These are phyloP conservation scores for Tethea ocularis DNA, from an alignment of 2,888 invertebrate species.

Conservation along the genomic window DNA sequence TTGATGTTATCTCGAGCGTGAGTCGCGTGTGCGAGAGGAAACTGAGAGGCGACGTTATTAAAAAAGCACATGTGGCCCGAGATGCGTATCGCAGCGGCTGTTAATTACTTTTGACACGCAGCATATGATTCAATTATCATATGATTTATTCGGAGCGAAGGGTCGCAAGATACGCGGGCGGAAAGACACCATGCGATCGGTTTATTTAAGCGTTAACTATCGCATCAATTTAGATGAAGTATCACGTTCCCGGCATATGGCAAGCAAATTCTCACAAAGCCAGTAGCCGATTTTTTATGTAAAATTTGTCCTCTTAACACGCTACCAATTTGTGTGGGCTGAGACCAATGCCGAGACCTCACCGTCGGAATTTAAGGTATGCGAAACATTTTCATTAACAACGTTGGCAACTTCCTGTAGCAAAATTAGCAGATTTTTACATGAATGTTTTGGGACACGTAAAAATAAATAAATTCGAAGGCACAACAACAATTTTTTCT, in stretches of 20 bases:
- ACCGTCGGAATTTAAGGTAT: conserved; percentile 22
- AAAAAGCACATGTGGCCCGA: conserved; percentile 80
- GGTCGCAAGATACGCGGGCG: conserved; percentile 49
- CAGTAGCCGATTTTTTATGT: conserved; percentile 57
- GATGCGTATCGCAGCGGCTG: conserved; percentile 81
- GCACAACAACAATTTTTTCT: conserved; percentile 38
- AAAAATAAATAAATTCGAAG: background rate
- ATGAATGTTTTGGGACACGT: background rate
- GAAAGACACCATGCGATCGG: conserved; percentile 52
- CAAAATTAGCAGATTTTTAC: conserved; percentile 11
- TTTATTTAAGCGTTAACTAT: conserved; percentile 78
- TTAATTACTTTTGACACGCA: conserved; percentile 83
- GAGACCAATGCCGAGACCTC: conserved; percentile 35
- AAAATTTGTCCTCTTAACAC: conserved; percentile 49
- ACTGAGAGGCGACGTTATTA: conserved; percentile 74
- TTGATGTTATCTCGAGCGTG: conserved; percentile 77
- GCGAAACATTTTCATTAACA: conserved; percentile 25
- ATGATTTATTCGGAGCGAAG: conserved; percentile 77
- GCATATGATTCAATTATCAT: conserved; percentile 84
- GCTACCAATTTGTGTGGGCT: conserved; percentile 70
- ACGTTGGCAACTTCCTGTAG: conserved; percentile 15
- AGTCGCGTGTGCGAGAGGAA: conserved; percentile 75
- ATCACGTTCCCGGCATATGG: conserved; percentile 75
- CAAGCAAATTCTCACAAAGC: conserved; percentile 66
- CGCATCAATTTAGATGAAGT: conserved; percentile 64